phyloP scores from a whole-genome alignment of 2,113 vertebrate species.

The Phalacrocorax carbo region DNA sequence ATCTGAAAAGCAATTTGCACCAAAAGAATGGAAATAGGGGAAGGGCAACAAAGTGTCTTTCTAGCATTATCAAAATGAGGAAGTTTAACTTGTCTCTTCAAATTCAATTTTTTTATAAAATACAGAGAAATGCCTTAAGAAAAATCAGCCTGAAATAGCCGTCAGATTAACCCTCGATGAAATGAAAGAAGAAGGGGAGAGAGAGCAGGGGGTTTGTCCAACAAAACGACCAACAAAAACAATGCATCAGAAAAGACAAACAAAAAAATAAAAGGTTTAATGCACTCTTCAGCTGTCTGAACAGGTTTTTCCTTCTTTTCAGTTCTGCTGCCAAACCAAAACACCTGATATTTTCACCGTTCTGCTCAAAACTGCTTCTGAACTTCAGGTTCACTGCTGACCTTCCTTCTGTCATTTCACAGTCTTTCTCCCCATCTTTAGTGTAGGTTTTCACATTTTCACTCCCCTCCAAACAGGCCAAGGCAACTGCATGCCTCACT shows the following conservation, averaged over 20 bases:
- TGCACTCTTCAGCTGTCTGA: not conserved
- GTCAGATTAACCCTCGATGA: not conserved
- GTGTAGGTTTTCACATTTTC: not conserved
- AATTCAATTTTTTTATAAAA: not conserved
- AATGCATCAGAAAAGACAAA: not conserved
- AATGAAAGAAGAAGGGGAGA: not conserved
- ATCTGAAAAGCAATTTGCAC: not conserved
- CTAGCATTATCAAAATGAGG: not conserved
- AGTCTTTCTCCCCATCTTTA: not conserved
- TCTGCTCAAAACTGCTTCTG: not conserved
- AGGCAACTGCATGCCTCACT: accelerated
- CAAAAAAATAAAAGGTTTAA: not conserved
- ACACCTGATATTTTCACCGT: not conserved
- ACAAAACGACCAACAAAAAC: not conserved
- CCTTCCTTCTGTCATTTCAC: not conserved
- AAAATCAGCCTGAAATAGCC: not conserved
- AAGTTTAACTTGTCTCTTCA: not conserved
- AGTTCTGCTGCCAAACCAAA: not conserved
- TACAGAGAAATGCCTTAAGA: not conserved
- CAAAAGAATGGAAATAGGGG: not conserved
- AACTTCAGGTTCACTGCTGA: not conserved
- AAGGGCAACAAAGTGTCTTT: not conserved
- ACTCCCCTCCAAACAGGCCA: not conserved
- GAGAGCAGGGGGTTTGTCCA: not conserved
- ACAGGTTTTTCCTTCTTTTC: not conserved